Evolutionary conservation across 2,113 vertebrate species (phyloP).

Genomic region (Neolamprologus sp.): DNA sequence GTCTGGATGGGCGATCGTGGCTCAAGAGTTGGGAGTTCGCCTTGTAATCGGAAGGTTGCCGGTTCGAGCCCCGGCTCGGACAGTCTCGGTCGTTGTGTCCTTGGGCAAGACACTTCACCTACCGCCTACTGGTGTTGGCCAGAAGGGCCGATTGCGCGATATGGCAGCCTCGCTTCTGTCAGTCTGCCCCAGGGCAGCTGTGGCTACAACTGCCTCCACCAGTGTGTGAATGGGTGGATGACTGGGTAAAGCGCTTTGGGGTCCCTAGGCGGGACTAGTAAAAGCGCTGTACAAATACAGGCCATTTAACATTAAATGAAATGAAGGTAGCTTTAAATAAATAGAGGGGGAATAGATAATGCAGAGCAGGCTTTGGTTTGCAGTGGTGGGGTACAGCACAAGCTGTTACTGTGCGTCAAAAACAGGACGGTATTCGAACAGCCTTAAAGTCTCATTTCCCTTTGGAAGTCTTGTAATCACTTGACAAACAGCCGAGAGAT

Average conservation of each 20-base stretch:
- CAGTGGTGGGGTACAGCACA: neutral
- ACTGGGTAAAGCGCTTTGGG: too few relatives aligned
- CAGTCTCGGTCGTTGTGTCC: too few relatives aligned
- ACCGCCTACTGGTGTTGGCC: rapidly evolving
- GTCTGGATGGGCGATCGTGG: neutral
- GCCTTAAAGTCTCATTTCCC: slow-evolving; percentile 4
- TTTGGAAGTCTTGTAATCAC: slow-evolving; percentile 42
- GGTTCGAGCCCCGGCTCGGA: rapidly evolving
- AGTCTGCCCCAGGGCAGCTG: too few relatives aligned
- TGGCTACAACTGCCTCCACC: too few relatives aligned
- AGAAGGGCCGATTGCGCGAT: rapidly evolving
- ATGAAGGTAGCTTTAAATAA: neutral
- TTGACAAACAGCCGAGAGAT: neutral
- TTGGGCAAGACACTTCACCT: too few relatives aligned
- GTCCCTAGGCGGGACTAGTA: rapidly evolving
- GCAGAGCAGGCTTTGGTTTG: neutral
- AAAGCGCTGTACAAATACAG: rapidly evolving
- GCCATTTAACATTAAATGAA: neutral
- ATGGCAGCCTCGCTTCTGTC: too few relatives aligned
- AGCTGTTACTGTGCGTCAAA: neutral
- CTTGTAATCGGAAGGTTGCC: rapidly evolving
- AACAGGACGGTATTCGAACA: neutral
- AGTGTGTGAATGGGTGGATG: too few relatives aligned
- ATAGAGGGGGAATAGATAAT: neutral
- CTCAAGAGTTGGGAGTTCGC: rapidly evolving